These are phyloP conservation scores for Unio pictorum DNA, from an alignment of 2,888 invertebrate genomes.

Conservation along the genomic window DNA sequence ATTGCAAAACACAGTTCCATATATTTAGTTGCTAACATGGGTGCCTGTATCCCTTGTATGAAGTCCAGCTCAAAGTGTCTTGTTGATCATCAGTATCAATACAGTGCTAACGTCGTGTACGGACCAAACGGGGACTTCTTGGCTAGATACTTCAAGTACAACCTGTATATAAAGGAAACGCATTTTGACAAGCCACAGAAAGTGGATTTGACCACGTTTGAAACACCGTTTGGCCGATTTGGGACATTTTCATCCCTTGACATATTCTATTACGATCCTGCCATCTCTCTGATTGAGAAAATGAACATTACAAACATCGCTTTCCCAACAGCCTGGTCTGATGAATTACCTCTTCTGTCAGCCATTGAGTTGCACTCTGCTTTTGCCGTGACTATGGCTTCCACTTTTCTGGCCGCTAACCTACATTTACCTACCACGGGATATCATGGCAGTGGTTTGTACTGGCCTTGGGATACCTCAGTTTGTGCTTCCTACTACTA, in stretches of 20 bases:
- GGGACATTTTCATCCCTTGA: constrained; percentile 89
- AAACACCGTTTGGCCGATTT: constrained; percentile 47
- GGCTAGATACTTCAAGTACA: constrained; percentile 75
- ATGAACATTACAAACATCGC: constrained; percentile 77
- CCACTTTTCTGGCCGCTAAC: constrained; percentile 27
- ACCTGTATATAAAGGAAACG: constrained; percentile 71
- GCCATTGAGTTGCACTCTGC: constrained; percentile 35
- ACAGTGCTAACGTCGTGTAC: constrained; percentile 25
- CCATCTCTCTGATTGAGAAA: constrained; percentile 76
- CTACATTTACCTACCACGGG: constrained; percentile 13
- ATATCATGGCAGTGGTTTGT: constrained; percentile 31
- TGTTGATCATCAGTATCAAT: constrained; percentile 18
- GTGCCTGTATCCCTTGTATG: constrained; percentile 3
- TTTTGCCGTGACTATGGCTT: constrained; percentile 21
- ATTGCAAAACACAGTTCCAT: constrained; percentile 15
- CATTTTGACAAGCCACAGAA: constrained; percentile 68
- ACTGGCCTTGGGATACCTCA: constrained; percentile 29
- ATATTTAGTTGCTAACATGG: constrained; percentile 16
- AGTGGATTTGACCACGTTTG: constrained; percentile 41
- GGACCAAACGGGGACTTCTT: constrained; percentile 19
- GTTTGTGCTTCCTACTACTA: constrained; percentile 20
- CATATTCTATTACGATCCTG: constrained; percentile 81
- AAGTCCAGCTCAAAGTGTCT: constrained; percentile 8
- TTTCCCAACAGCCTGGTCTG: constrained; percentile 75
- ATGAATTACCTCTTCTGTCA: constrained; percentile 22